Conservation (phyloP, 2,888 invertebrate genomes). For the Chironomus riparius region DNA sequence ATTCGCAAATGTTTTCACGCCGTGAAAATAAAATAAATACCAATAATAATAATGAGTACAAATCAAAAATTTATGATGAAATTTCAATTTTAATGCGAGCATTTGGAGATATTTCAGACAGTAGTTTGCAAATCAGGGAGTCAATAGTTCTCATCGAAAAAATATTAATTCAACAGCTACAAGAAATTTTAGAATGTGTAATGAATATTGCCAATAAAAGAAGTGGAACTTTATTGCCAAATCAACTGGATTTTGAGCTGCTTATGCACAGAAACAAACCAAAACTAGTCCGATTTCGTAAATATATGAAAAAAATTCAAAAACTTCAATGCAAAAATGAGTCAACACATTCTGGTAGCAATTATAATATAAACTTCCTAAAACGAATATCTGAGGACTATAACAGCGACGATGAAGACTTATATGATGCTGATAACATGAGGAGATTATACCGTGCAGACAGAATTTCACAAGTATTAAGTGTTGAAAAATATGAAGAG, state of each 20-base stretch:
- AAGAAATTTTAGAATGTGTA: constrained; percentile 66
- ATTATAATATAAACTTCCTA: constrained; percentile 34
- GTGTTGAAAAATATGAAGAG: constrained; percentile 58
- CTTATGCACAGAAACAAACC: constrained; percentile 71
- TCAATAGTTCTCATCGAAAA: constrained; percentile 78
- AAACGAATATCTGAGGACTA: constrained; percentile 38
- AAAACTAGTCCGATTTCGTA: constrained; percentile 64
- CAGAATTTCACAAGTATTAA: constrained; percentile 49
- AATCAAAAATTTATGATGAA: background rate
- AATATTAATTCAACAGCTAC: constrained; percentile 72
- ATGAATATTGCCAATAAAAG: constrained; percentile 56
- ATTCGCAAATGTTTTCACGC: constrained; percentile 30
- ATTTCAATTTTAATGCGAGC: constrained; percentile 47
- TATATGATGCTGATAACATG: constrained; percentile 40
- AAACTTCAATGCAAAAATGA: constrained; percentile 1
- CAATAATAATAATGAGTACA: background rate
- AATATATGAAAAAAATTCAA: constrained; percentile 57
- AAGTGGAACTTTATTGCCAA: constrained; percentile 49
- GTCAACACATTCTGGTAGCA: constrained; percentile 30
- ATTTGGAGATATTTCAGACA: constrained; percentile 73
- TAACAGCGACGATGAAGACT: constrained; percentile 44
- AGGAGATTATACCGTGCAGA: constrained; percentile 49
- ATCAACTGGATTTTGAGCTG: constrained; percentile 64
- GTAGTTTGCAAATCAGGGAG: constrained; percentile 58
- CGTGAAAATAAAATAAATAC: background rate